Evolutionary conservation across 2,797 vertebrate species (phyloP), one percentile per base, ranked within the genome.

Genomic region (Karalla daura): DNA sequence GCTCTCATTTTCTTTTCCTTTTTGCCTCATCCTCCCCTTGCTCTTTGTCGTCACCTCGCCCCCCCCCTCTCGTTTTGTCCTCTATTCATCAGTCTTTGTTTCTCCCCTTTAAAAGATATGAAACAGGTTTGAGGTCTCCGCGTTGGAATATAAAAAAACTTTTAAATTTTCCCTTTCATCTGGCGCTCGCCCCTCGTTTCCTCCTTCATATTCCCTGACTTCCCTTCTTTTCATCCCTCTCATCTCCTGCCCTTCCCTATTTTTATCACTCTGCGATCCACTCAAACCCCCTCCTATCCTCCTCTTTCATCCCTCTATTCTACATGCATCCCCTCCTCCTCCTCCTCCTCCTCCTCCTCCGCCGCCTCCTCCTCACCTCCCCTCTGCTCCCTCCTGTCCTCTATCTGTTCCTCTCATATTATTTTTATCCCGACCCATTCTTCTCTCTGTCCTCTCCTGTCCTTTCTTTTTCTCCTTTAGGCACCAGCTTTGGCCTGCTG

Each of bases 161-260:
- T 73, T 76, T 69, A 73, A 70, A 60, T 79, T 70, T 84, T 84
- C 78, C 78, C 83, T 84, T 85, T 87, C 81, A 84, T 89, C 73
- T 66, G 0, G 1, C 6, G 2, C 72, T 74, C 27, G 11, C 37
- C 78, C 53, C 77, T 80, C 59, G 43, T 71, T 80, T 73, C 76
- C 80, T 82, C 72, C 78, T 71, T 70, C 78, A 25, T 71, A 72
- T 60, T 86, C 74, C 37, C 68, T 67, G 44, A 76, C 70, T 91
- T 89, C 80, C 92, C 94, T 94, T 70, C 69, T 71, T 63, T 79
- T 76, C 77, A 67, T 84, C 76, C 59, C 63, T 77, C 80, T 81
- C 86, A 80, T 86, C 85, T 81, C 75, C 84, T 85, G 79, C 77
- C 77, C 83, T 87, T 79, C 70, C 78, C 76, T 82, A 84, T 89